Evolutionary conservation across 1,140 invertebrate genomes (phyloP).

Genomic region (Rhynchophorus ferrugineus): DNA sequence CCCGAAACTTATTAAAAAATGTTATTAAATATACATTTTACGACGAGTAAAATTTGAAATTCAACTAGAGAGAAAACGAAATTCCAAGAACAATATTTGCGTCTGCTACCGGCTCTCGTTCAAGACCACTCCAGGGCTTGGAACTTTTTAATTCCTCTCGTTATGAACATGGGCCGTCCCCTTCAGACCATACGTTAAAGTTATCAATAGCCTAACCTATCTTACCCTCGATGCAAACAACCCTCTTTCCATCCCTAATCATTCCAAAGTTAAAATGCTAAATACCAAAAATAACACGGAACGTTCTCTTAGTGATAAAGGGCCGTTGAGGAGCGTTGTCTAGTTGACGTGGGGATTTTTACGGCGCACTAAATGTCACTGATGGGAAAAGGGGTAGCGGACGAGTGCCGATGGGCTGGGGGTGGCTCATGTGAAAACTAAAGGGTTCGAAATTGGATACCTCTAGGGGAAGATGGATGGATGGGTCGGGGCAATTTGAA

Average conservation of each 20-base stretch:
- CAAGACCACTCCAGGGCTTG: not conserved
- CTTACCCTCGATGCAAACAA: not conserved
- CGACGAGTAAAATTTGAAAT: too few relatives aligned
- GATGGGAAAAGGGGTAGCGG: too few relatives aligned
- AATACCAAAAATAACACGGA: not conserved
- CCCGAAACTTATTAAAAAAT: too few relatives aligned
- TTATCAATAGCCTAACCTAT: not conserved
- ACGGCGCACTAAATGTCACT: not conserved
- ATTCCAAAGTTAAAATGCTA: not conserved
- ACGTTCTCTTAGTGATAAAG: too few relatives aligned
- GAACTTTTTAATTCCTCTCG: not conserved
- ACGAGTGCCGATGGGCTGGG: too few relatives aligned
- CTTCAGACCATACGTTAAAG: not conserved
- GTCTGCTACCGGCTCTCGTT: too few relatives aligned
- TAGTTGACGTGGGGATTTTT: not conserved
- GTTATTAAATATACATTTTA: too few relatives aligned
- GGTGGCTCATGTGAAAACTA: not conserved
- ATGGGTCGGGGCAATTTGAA: not conserved
- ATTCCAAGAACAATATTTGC: too few relatives aligned
- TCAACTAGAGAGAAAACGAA: too few relatives aligned
- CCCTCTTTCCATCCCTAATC: not conserved
- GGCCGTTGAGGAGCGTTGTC: not conserved
- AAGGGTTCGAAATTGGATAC: not conserved
- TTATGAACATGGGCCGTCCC: not conserved
- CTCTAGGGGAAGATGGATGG: not conserved